phyloP scores from a whole-genome alignment of 2,888 invertebrate genomes.

The Achlya flavicornis region DNA sequence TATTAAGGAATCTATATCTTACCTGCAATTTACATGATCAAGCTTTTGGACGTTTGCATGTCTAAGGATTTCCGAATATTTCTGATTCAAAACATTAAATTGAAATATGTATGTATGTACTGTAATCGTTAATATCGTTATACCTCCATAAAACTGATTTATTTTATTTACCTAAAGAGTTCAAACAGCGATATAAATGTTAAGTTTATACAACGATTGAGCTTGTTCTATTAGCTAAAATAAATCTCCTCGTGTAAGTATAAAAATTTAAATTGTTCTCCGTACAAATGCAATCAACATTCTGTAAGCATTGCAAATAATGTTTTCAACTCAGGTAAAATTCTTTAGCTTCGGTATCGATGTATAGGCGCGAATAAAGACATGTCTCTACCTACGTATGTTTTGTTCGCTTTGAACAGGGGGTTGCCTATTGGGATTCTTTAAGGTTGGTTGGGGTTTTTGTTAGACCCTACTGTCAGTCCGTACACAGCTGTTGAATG shows the following conservation, averaged over 20 bases:
- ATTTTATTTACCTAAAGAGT: too few relatives aligned
- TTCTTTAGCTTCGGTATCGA: slow-evolving; percentile 41
- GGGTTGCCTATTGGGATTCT: slow-evolving; percentile 52
- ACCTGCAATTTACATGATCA: background rate
- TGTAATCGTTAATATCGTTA: too few relatives aligned
- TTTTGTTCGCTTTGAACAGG: slow-evolving; percentile 49
- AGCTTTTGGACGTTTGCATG: background rate
- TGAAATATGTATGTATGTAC: background rate
- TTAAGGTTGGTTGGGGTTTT: slow-evolving; percentile 29
- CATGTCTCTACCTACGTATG: slow-evolving; percentile 36
- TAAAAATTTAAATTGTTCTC: background rate
- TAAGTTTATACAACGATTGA: too few relatives aligned
- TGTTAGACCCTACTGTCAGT: slow-evolving; percentile 27
- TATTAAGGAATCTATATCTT: background rate
- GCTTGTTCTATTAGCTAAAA: too few relatives aligned
- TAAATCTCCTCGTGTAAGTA: too few relatives aligned
- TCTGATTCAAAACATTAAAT: background rate
- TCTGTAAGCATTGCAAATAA: slow-evolving; percentile 17
- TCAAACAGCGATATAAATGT: too few relatives aligned
- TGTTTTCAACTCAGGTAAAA: slow-evolving; percentile 45
- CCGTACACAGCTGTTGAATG: slow-evolving; percentile 55
- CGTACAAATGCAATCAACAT: background rate
- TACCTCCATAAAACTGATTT: background rate
- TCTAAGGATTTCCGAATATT: background rate
- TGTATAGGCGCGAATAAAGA: slow-evolving; percentile 44